Conservation (phyloP, 92 coral and sea anemone species). For the Porites rus region DNA sequence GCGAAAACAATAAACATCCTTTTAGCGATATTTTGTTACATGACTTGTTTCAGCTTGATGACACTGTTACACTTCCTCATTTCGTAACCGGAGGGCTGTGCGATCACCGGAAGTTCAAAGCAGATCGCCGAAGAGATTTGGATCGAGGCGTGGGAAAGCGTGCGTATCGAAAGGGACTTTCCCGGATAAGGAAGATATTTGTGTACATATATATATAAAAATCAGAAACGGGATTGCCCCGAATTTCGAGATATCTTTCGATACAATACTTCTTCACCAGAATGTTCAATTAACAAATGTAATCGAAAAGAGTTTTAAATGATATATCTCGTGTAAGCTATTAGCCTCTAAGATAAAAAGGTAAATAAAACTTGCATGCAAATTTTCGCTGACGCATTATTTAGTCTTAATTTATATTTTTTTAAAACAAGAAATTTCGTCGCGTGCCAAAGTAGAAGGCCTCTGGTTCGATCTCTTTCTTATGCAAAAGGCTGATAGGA, state of each 20-base stretch:
- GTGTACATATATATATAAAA: neutral
- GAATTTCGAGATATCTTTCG: too few species aligned
- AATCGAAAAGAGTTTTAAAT: too few species aligned
- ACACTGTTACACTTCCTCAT: neutral
- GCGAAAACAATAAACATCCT: too few species aligned
- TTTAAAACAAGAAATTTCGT: neutral
- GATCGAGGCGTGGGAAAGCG: too few species aligned
- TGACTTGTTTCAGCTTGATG: too few species aligned
- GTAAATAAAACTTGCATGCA: neutral
- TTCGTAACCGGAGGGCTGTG: neutral
- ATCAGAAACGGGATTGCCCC: slow-evolving; percentile 26
- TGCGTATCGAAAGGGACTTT: slow-evolving; percentile 9
- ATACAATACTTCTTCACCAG: neutral
- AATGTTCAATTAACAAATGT: neutral
- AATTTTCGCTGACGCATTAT: neutral
- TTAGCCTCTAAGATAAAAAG: too few species aligned
- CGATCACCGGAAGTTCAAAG: slow-evolving; percentile 1
- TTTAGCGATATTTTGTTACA: too few species aligned
- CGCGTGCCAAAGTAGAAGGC: neutral
- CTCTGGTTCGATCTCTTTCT: neutral
- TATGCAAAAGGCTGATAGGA: neutral
- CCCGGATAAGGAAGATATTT: slow-evolving; percentile 28
- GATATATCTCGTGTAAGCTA: too few species aligned
- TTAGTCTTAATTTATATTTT: neutral
- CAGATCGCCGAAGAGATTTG: neutral